Evolutionary conservation across 2,113 vertebrate species (phyloP).

Genomic region (Serinus canaria): DNA sequence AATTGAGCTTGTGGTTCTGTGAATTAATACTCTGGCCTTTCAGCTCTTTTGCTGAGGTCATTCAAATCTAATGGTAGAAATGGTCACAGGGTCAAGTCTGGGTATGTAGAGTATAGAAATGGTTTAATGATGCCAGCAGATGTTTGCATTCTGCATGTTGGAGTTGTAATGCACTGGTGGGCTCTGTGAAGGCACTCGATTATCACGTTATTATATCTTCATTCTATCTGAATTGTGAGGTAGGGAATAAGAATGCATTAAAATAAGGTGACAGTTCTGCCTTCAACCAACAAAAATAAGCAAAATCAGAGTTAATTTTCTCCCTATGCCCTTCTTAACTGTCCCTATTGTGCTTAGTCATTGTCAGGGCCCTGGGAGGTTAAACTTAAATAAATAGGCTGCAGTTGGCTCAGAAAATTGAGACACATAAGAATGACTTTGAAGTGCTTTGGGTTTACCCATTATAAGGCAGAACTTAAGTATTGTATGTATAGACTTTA

Average conservation of each 20-base stretch:
- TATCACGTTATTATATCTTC: conserved; percentile 33
- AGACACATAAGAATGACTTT: conserved; percentile 7
- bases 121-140: conserved; percentile 74
- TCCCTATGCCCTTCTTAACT: conserved; percentile 26
- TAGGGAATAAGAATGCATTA: conserved; percentile 6
- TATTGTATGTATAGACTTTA: not conserved
- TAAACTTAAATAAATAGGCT: conserved; percentile 52
- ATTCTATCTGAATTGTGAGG: conserved; percentile 16
- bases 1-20: conserved; percentile 82
- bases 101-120: conserved; percentile 71
- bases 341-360: conserved; percentile 55
- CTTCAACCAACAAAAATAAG: conserved; percentile 27
- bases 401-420: conserved; percentile 4
- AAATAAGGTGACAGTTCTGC: conserved; percentile 31
- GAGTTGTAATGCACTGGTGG: conserved; percentile 36
- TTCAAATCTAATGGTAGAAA: conserved; percentile 78
- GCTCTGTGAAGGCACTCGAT: conserved; percentile 52
- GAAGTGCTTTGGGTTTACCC: conserved; percentile 16
- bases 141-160: conserved; percentile 69
- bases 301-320: conserved; percentile 31
- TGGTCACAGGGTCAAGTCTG: conserved; percentile 75
- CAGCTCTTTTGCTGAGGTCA: conserved; percentile 79
- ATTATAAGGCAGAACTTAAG: not conserved
- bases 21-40: conserved; percentile 81
- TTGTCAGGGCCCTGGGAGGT: conserved; percentile 35